Conservation (phyloP, 2,888 invertebrate genomes). For the Drosophila longiperda region DNA sequence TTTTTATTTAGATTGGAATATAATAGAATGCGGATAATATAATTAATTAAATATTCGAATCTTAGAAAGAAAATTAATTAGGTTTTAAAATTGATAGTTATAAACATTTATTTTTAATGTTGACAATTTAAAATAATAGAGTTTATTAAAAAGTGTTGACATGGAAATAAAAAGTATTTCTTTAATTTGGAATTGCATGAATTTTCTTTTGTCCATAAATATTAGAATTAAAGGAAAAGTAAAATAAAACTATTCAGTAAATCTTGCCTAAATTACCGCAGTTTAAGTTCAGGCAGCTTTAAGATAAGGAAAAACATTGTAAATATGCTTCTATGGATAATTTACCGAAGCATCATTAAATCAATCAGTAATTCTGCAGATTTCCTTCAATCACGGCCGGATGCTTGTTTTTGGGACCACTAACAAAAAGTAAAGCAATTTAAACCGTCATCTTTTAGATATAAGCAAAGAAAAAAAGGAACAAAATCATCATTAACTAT, state of each 20-base stretch:
- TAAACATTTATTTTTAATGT: not conserved
- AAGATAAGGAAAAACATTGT: not conserved
- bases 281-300: not conserved
- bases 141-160: not conserved
- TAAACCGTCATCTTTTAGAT: slow-evolving; percentile 13
- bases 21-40: not conserved
- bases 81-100: too few species aligned
- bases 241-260: not conserved
- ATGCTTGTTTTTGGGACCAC: not conserved
- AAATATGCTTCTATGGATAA: not conserved
- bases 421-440: not conserved
- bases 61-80: not conserved
- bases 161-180: not conserved
- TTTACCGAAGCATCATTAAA: not conserved
- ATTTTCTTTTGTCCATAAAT: not conserved
- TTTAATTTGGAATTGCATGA: rapidly evolving
- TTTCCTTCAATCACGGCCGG: not conserved
- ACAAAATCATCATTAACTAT: slow-evolving; percentile 43
- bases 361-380: not conserved
- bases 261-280: not conserved
- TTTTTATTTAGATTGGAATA: not conserved
- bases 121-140: not conserved
- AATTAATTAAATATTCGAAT: not conserved
- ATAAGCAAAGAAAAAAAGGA: not conserved
- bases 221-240: rapidly evolving